phyloP scores from a whole-genome alignment of 2,797 vertebrate species.

The Amazonetta brasiliensis region DNA sequence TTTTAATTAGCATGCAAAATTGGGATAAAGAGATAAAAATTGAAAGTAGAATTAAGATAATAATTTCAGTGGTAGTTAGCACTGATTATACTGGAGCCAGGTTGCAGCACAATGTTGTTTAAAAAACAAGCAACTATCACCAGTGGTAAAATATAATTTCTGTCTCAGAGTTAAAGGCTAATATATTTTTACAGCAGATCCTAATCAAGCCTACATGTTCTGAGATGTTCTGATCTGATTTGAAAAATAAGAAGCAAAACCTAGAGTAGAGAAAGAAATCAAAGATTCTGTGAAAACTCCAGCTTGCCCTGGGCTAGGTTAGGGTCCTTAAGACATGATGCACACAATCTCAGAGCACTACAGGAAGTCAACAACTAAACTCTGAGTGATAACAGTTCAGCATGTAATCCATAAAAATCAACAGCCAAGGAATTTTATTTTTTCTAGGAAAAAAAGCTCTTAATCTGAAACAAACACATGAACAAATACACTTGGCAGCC shows the following conservation, averaged over 20 bases:
- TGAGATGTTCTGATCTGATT: neutral
- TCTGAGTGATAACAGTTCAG: neutral
- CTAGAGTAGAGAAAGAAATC: neutral
- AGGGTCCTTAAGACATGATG: neutral
- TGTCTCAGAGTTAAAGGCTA: neutral
- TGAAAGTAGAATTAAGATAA: no score
- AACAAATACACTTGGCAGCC: conserved; percentile 41
- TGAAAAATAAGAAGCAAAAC: neutral
- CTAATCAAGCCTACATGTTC: neutral
- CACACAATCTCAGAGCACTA: neutral
- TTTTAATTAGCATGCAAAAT: conserved; percentile 19
- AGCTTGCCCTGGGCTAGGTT: neutral
- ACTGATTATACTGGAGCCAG: neutral
- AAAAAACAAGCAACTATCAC: neutral
- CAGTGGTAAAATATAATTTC: neutral
- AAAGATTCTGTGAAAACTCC: neutral
- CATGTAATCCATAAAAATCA: neutral
- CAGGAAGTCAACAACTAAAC: neutral
- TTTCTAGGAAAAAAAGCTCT: conserved; percentile 23
- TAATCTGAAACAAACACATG: conserved; percentile 23
- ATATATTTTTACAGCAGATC: neutral
- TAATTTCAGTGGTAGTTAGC: neutral
- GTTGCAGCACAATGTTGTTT: neutral
- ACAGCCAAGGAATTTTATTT: neutral
- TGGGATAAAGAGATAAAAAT: neutral